Conservation (phyloP, 2,113 vertebrate species). For the Cepphus grylle region DNA sequence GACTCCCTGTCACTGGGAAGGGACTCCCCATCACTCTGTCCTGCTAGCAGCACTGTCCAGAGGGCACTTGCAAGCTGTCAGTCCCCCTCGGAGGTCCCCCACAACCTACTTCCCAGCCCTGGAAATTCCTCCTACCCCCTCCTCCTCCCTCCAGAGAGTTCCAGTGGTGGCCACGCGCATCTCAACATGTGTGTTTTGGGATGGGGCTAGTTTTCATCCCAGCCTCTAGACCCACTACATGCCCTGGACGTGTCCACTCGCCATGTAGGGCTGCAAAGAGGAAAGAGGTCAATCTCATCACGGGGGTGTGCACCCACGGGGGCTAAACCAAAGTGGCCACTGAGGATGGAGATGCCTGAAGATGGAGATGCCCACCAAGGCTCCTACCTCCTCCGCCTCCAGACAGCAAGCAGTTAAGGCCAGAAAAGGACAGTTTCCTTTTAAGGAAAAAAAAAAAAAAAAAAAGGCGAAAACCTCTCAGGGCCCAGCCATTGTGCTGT, state of each 20-base stretch:
- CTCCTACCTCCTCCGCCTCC: neutral
- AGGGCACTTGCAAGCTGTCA: neutral
- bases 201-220: neutral
- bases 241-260: rapidly evolving
- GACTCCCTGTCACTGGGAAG: neutral
- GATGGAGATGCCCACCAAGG: neutral
- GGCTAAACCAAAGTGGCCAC: neutral
- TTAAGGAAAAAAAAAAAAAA: neutral
- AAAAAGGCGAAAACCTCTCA: neutral
- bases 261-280: neutral
- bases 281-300: neutral
- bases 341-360: neutral
- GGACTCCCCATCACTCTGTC: neutral
- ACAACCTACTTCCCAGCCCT: neutral
- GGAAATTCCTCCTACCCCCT: neutral
- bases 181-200: rapidly evolving
- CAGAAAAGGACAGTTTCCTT: slow-evolving; percentile 15
- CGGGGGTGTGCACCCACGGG: rapidly evolving
- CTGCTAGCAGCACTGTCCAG: neutral
- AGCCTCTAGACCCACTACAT: rapidly evolving
- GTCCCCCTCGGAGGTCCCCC: neutral
- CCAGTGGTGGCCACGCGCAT: rapidly evolving
- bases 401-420: neutral
- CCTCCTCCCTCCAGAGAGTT: neutral
- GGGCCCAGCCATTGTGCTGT: neutral